These are phyloP conservation scores for Amniataba percoides DNA, from an alignment of 2,797 vertebrate genomes.

Conservation along the genomic window DNA sequence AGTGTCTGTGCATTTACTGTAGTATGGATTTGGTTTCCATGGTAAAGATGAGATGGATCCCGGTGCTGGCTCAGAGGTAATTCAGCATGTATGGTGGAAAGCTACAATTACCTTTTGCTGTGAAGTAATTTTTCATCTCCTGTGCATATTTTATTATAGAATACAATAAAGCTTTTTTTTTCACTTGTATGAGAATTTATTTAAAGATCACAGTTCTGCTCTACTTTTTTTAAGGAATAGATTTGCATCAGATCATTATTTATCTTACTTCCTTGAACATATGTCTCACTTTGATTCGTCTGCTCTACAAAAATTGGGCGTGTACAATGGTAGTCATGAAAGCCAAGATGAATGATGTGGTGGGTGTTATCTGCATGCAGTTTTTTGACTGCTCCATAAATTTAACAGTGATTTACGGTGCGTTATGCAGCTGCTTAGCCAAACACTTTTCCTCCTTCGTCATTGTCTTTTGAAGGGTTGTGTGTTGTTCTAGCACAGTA, in stretches of 20 bases:
- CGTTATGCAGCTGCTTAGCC: conserved; percentile 38
- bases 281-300: conserved; percentile 59
- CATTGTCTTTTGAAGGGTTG: conserved; percentile 34
- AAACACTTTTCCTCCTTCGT: conserved; percentile 44
- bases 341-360: conserved; percentile 57
- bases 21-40: conserved; percentile 85
- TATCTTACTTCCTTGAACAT: conserved; percentile 46
- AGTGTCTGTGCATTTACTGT: conserved; percentile 72
- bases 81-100: conserved; percentile 75
- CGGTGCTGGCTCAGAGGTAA: conserved; percentile 76
- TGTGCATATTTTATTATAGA: conserved; percentile 43
- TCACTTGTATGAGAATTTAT: conserved; percentile 26
- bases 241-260: conserved; percentile 14
- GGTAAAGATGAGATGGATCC: conserved; percentile 81
- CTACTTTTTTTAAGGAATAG: conserved; percentile 26
- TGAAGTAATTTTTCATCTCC: conserved; percentile 66
- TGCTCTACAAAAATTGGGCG: conserved; percentile 75
- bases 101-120: conserved; percentile 66
- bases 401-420: conserved; percentile 10
- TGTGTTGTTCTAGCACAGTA: conserved; percentile 37
- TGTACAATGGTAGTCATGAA: conserved; percentile 72
- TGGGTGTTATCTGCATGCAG: conserved; percentile 67
- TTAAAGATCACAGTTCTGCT: conserved; percentile 12
- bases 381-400: conserved; percentile 60
- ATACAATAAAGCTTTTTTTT: conserved; percentile 44